Conservation (phyloP, 2,797 vertebrate genomes). For the Trichosurus vulpecula region DNA sequence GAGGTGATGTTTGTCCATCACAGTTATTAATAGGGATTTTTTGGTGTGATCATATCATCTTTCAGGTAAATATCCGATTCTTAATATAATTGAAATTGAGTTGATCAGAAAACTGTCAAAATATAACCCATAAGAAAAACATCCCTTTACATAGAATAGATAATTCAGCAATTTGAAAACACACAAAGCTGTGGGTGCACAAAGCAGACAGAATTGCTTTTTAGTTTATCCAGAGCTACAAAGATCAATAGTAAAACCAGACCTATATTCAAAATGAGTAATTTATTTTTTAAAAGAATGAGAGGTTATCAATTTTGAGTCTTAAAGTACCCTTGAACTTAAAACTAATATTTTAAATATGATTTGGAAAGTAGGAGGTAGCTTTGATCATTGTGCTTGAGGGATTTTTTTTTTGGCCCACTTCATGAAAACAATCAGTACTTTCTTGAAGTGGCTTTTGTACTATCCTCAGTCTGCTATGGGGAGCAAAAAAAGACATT, state of each 20-base stretch:
- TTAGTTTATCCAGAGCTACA: slow-evolving; percentile 48
- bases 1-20: no score
- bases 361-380: slow-evolving; percentile 5
- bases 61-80: neutral
- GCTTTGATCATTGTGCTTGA: slow-evolving; percentile 19
- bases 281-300: slow-evolving; percentile 25
- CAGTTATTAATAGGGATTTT: no score
- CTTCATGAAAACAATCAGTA: slow-evolving; percentile 15
- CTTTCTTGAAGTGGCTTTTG: neutral
- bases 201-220: slow-evolving; percentile 32
- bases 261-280: slow-evolving; percentile 37
- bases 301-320: neutral
- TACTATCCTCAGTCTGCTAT: neutral
- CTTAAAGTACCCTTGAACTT: slow-evolving; percentile 35
- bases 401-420: slow-evolving; percentile 5
- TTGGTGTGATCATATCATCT: no score
- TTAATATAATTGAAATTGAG: slow-evolving; percentile 26
- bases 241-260: slow-evolving; percentile 44
- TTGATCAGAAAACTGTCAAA: slow-evolving; percentile 34
- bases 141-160: slow-evolving; percentile 50
- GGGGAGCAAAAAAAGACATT: neutral
- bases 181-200: neutral
- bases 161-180: slow-evolving; percentile 58
- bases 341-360: slow-evolving; percentile 31
- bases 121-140: slow-evolving; percentile 49